Evolutionary conservation across 2,888 invertebrate genomes (phyloP), one percentile per base, ranked within the genome.

Genomic region (Zele albiditarsus): DNA sequence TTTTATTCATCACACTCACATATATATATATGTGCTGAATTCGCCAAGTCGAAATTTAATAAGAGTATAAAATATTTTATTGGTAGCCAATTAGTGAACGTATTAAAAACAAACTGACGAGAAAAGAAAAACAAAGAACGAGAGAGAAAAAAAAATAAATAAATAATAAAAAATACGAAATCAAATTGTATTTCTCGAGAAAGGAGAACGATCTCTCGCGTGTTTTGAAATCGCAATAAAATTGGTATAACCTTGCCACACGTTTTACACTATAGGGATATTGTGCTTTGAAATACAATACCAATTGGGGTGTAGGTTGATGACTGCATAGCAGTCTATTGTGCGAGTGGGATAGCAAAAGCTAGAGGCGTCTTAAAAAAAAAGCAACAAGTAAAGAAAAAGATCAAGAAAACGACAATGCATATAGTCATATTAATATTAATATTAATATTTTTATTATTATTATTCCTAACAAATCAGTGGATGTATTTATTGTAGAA

Each of bases 211-310:
- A 67, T 68, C 71, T 67, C 20, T 62, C 71, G 57, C 68, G 70
- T 80, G 81, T 83, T 80, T 77, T 79, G 79, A 82, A 83, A 80
- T 83, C 78, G 83, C 80, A 82, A 81, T 83, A 82, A 84, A 84
- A 79, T 79, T 76, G 79, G 79, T 53, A 53, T 84, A 84, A 82
- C 83, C 84, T 84, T 82, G 82, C 38, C 38, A 38, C 79, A 78
- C 80, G 81, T 77, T 80, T 79, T 78, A 23, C 77, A 73, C 79
- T 72, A 76, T 77, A 71, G 80, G 83, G 83, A 53, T 53, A n/a
- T 20, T 84, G 82, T 84, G 78, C 78, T 78, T 80, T 78, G 77
- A 78, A 81, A 77, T 75, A 75, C 79, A 80, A 82, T 82, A 81
- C 78, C 77, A 73, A 77, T 79, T 77, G 80, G 75, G 49, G 78